A percentile compares a stretch with the other conserved stretches of the same genome.
phyloP scores from a whole-genome alignment of 2,113 vertebrate genomes.

The Cranoglanis bouderius region DNA sequence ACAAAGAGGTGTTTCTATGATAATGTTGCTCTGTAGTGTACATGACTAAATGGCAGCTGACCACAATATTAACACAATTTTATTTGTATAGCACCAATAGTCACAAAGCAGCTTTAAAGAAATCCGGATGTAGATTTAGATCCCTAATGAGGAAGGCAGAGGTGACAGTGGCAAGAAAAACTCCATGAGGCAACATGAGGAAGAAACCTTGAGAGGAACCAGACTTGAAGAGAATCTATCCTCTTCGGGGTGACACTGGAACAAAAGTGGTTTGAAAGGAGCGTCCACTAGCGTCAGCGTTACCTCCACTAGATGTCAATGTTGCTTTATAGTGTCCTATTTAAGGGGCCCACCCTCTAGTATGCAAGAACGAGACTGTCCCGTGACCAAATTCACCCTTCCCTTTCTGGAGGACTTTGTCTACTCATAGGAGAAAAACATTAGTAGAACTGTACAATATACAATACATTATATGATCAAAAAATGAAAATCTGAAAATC shows the following conservation, averaged over 20 bases:
- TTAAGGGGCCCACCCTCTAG: neutral
- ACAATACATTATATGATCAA: neutral
- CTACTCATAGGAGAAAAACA: neutral
- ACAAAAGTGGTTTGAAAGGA: neutral
- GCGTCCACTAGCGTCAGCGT: neutral
- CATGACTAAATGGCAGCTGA: neutral
- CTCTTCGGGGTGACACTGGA: neutral
- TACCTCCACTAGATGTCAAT: constrained; percentile 39
- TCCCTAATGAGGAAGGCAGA: neutral
- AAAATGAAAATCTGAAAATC: neutral
- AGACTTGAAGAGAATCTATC: neutral
- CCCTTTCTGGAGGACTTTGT: neutral
- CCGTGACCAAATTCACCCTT: constrained; percentile 1
- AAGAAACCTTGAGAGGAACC: neutral
- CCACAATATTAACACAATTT: neutral
- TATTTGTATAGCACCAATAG: no score
- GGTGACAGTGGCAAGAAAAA: neutral
- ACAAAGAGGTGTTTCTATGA: constrained; percentile 45
- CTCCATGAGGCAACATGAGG: no score
- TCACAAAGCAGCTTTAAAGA: neutral
- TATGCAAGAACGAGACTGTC: neutral
- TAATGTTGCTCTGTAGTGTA: neutral
- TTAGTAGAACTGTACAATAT: neutral
- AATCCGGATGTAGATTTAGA: neutral
- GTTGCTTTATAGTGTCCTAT: constrained; percentile 13